These are phyloP conservation scores for Zosterops hypoxanthus DNA, from an alignment of 2,113 vertebrate genomes.

Conservation along the genomic window DNA sequence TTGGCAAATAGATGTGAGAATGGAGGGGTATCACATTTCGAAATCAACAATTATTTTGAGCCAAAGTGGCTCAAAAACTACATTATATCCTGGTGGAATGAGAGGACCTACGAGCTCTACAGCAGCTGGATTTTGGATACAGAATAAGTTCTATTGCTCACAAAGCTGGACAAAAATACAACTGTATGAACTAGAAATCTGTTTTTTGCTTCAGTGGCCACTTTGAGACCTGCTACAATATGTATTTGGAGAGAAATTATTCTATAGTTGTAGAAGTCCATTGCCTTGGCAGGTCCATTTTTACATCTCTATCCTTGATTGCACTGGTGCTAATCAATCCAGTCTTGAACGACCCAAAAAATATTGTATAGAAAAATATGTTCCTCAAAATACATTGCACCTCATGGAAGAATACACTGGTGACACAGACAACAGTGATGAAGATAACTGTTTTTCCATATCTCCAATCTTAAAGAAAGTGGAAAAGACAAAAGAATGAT, in stretches of 20 bases:
- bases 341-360: background rate
- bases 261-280: background rate
- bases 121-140: background rate
- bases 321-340: background rate
- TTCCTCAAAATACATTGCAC: background rate
- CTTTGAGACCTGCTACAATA: background rate
- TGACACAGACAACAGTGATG: background rate
- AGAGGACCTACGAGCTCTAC: background rate
- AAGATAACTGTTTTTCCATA: background rate
- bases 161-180: background rate
- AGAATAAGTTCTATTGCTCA: background rate
- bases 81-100: background rate
- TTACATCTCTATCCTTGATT: background rate
- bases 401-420: background rate
- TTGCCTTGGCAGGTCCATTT: background rate
- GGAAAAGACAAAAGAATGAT: background rate
- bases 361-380: background rate
- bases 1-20: background rate
- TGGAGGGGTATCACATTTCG: background rate
- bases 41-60: background rate
- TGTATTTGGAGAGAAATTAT: background rate
- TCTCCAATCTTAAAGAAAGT: background rate
- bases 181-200: background rate
- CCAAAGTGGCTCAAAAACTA: background rate
- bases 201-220: background rate